A percentile compares a stretch with the other conserved stretches of the same genome.
Evolutionary conservation across 2,888 invertebrate genomes (phyloP).

Genomic region (Drosophila affinis): DNA sequence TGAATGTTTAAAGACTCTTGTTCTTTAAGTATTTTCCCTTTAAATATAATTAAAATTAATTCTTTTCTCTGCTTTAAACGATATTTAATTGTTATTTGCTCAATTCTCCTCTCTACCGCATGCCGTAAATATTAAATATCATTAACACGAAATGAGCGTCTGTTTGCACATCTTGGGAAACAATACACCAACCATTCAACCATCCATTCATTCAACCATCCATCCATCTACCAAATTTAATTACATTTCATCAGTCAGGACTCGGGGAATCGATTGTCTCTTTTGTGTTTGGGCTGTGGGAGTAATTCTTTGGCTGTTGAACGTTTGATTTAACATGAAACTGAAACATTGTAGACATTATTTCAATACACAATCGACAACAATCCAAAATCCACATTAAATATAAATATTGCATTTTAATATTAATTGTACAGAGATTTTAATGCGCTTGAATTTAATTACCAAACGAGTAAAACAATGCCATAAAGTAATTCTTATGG

Average conservation of each 20-base stretch:
- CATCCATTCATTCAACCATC: too few species aligned
- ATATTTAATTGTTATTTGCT: not conserved
- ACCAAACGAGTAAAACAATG: not conserved
- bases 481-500: not conserved
- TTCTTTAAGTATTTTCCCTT: not conserved
- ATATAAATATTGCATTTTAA: slow-evolving; percentile 7
- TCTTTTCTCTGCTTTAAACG: not conserved
- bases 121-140: slow-evolving; percentile 25
- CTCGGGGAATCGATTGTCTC: not conserved
- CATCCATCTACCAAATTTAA: slow-evolving; percentile 17
- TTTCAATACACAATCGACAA: not conserved
- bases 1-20: too few species aligned
- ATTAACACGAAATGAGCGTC: slow-evolving; percentile 19
- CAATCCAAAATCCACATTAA: slow-evolving; percentile 4
- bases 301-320: not conserved
- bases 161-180: slow-evolving; percentile 13
- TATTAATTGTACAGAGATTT: slow-evolving; percentile 37
- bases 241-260: slow-evolving; percentile 21
- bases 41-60: not conserved
- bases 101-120: not conserved
- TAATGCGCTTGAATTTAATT: slow-evolving; percentile 33
- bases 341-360: slow-evolving; percentile 1
- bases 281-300: not conserved
- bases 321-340: slow-evolving; percentile 1
- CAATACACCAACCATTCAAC: not conserved